Evolutionary conservation across 2,888 invertebrate species (phyloP), one percentile per base, ranked within the genome.

Genomic region (Athalia cordata): DNA sequence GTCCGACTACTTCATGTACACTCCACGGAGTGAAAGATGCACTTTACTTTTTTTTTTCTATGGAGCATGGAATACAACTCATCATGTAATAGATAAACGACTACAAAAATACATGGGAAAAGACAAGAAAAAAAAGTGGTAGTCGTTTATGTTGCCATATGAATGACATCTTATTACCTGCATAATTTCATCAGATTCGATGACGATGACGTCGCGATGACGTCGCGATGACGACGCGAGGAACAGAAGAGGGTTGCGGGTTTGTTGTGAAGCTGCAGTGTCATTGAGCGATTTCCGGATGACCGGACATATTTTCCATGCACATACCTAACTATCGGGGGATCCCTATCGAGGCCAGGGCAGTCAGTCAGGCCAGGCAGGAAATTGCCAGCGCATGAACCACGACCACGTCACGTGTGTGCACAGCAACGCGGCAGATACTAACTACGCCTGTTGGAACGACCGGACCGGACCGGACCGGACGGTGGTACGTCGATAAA

Each of bases 381-480:
- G 74, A 74, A 74, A 74, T 74, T 74, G 59, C 74, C 59, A 74
- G 61, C 74, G 45, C 74, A 61, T 61, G 49, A 61, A 74, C 61
- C 74, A 61, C 74, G 74, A 47, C 47, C 13, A 49, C 61, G 49
- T 74, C 74, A 74, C 61, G 61, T 61, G 74, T 61, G 61, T 59
- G 45, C 13, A 61, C 29, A 74, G 9, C 61, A 55, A 13, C n/a
- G 61, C 50, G 15, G 13, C 61, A 61, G 61, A 61, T 61, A n/a
- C 11, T 6, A 13, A 61, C 61, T 13, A 61, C 11, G n/a, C 11
- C 11, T 45, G 5, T 9, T 11, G 8, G 47, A 45, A 43, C 43
- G 11, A 15, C 65, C 8, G 43, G 43, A 29, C 29, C 29, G 43
- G 43, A 29, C 29, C 29, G 29, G 29, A 29, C 29, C 29, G 29